These are phyloP conservation scores for Leptocoma aspasia DNA, from an alignment of 2,113 vertebrate genomes.

Conservation along the genomic window DNA sequence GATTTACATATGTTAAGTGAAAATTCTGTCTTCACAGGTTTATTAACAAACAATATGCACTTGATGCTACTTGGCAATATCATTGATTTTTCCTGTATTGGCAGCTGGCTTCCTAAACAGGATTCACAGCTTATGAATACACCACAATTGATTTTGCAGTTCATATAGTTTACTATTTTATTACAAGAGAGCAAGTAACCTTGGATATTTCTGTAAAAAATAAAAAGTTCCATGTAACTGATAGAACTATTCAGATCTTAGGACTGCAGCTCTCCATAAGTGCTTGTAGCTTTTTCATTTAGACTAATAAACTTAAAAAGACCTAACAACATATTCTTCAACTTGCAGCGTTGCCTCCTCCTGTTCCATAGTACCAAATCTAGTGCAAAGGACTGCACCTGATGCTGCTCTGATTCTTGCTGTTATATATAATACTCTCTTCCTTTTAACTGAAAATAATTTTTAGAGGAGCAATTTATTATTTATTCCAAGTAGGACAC, in stretches of 20 bases:
- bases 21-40: not conserved
- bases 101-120: constrained; percentile 1
- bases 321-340: not conserved
- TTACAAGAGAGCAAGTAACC: not conserved
- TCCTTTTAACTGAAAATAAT: not conserved
- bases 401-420: not conserved
- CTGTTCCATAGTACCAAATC: not conserved
- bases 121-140: constrained; percentile 12
- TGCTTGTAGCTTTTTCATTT: not conserved
- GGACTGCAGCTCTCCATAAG: not conserved
- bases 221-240: not conserved
- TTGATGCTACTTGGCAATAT: not conserved
- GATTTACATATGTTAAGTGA: not conserved
- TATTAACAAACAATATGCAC: not conserved
- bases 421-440: not conserved
- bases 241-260: not conserved
- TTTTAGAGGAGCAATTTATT: not conserved
- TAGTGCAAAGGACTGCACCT: not conserved
- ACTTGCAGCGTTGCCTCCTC: not conserved
- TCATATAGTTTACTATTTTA: not conserved
- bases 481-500: not conserved
- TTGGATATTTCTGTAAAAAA: not conserved
- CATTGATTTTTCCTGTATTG: not conserved
- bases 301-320: not conserved
- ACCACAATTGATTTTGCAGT: not conserved